These are phyloP conservation scores for Scaptomyza caliginosa DNA, from an alignment of 2,888 invertebrate genomes.

Conservation along the genomic window DNA sequence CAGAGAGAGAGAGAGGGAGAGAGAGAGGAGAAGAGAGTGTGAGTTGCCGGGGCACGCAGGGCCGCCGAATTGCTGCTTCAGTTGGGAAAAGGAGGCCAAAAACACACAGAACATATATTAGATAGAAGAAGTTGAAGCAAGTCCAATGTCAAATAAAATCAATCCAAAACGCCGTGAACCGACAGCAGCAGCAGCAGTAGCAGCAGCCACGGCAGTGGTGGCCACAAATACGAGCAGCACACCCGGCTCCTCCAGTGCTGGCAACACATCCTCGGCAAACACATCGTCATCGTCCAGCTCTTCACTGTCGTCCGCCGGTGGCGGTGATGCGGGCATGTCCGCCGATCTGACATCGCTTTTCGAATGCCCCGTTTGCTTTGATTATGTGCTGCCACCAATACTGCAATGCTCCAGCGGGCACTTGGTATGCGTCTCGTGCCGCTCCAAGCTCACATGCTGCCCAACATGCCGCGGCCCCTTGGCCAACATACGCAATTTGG, in stretches of 20 bases:
- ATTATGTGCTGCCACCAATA: conserved; percentile 99
- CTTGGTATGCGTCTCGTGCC: conserved; percentile 98
- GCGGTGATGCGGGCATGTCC: conserved; percentile 86
- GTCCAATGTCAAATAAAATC: conserved; percentile 84
- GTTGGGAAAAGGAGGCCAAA: conserved; percentile 14
- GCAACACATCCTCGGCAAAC: conserved; percentile 81
- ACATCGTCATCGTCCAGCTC: conserved; percentile 84
- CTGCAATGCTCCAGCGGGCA: conserved; percentile 99
- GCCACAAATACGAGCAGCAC: conserved; percentile 70
- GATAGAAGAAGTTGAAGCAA: conserved; percentile 32
- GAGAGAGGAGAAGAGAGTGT: background rate
- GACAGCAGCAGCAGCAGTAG: conserved; percentile 73
- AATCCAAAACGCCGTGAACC: conserved; percentile 84
- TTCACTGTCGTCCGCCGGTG: conserved; percentile 83
- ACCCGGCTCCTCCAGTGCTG: conserved; percentile 75
- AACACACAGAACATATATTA: conserved; percentile 12
- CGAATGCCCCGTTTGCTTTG: conserved; percentile 99
- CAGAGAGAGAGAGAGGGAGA: background rate
- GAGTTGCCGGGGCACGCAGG: conserved; percentile 10
- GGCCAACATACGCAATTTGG: conserved; percentile 98
- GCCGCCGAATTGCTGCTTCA: conserved; percentile 20
- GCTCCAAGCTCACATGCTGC: conserved; percentile 98
- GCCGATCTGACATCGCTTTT: conserved; percentile 95
- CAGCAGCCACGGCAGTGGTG: conserved; percentile 71
- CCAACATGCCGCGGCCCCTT: conserved; percentile 99